Evolutionary conservation across 2,113 vertebrate species (phyloP).

Genomic region (Camelus bactrianus): DNA sequence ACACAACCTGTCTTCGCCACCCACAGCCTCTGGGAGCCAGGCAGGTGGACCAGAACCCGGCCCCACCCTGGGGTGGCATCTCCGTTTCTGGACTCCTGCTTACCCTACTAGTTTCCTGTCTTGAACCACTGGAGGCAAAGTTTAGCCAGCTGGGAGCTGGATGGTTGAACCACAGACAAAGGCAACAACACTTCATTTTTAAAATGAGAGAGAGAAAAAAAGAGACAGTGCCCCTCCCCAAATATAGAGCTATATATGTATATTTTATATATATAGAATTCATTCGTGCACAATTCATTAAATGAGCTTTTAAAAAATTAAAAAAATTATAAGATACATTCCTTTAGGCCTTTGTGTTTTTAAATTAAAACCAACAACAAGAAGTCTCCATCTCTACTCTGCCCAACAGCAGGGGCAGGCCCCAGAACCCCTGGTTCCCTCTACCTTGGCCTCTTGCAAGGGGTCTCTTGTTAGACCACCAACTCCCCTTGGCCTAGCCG

Average conservation of each 20-base stretch:
- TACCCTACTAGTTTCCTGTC: constrained; percentile 50
- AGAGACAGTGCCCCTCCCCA: constrained; percentile 82
- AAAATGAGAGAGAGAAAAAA: constrained; percentile 83
- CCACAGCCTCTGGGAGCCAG: constrained; percentile 54
- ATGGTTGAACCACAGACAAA: constrained; percentile 82
- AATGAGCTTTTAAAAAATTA: constrained; percentile 86
- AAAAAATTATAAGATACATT: constrained; percentile 87
- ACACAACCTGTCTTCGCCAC: constrained; percentile 76
- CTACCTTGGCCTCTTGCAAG: not conserved
- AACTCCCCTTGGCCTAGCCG: not conserved
- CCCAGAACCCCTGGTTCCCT: fast-evolving
- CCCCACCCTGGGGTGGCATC: fast-evolving
- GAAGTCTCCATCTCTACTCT: constrained; percentile 68
- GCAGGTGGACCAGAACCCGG: not conserved
- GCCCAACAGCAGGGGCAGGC: not conserved
- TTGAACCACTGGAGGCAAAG: constrained; percentile 83
- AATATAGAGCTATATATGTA: constrained; percentile 87
- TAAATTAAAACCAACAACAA: constrained; percentile 86
- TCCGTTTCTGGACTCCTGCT: not conserved
- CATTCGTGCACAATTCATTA: constrained; percentile 88
- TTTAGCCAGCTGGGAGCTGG: constrained; percentile 91
- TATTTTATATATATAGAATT: constrained; percentile 85
- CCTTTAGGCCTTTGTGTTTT: constrained; percentile 82
- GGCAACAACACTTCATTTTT: constrained; percentile 83
- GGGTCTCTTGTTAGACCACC: not conserved